Conservation (phyloP, 2,113 vertebrate genomes). For the Odocoileus virginianus region DNA sequence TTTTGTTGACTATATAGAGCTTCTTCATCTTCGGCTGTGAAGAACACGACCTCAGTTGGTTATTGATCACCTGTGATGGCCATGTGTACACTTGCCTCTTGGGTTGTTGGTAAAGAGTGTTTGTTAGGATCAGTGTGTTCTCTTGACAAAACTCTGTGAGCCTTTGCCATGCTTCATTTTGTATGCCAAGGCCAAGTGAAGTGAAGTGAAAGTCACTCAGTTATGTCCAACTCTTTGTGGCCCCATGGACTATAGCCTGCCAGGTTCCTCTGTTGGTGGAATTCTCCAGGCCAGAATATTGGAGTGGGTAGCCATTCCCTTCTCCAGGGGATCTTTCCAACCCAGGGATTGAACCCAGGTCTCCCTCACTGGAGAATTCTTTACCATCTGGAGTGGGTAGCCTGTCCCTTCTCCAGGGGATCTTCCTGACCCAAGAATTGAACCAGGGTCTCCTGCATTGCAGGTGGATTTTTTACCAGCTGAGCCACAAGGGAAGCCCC, state of each 20-base stretch:
- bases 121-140: not conserved
- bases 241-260: not conserved
- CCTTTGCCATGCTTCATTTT: not conserved
- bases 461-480: not conserved
- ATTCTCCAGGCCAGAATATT: not conserved
- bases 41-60: not conserved
- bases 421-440: not conserved
- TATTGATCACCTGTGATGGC: not conserved
- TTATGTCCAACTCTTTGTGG: rapidly evolving
- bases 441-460: not conserved
- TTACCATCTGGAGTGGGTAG: too few relatives aligned
- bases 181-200: not conserved
- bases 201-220: not conserved
- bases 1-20: not conserved
- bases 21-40: not conserved
- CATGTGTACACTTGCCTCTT: not conserved
- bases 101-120: not conserved
- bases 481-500: not conserved
- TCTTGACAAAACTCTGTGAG: not conserved
- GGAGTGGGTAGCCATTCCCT: not conserved
- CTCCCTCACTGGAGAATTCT: not conserved
- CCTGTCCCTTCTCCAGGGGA: not conserved
- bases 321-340: not conserved
- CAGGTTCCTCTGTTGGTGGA: not conserved
- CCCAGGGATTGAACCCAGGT: rapidly evolving